These are phyloP conservation scores for Mamestra brassicae DNA, from an alignment of 2,888 invertebrate species.

Conservation along the genomic window DNA sequence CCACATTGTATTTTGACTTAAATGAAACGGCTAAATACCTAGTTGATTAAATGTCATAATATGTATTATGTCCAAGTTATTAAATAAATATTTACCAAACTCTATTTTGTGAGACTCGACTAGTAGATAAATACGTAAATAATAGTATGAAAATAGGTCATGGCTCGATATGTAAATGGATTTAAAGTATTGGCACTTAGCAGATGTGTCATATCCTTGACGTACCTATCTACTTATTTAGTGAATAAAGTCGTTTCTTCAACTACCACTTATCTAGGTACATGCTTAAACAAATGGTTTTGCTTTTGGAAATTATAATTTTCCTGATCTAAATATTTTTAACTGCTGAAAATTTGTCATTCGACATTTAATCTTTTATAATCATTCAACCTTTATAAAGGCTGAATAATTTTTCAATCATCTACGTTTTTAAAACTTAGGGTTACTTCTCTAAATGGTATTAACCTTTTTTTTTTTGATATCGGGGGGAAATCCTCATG, in stretches of 20 bases:
- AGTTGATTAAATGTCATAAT: no score
- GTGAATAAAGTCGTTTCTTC: not conserved
- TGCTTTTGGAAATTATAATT: not conserved
- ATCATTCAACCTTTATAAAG: no score
- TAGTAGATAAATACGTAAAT: constrained; percentile 21
- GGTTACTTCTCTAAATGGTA: no score
- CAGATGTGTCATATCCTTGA: not conserved
- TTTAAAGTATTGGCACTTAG: not conserved
- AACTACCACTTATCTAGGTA: not conserved
- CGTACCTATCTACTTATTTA: not conserved
- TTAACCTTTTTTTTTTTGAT: no score
- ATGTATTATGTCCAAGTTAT: not conserved
- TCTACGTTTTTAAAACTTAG: no score
- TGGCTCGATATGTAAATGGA: not conserved
- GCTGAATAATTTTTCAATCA: no score
- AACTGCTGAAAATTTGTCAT: no score
- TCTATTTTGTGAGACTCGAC: not conserved
- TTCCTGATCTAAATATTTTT: no score
- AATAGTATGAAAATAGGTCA: constrained; percentile 21
- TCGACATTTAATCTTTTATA: no score
- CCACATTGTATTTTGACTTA: no score
- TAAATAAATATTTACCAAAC: constrained; percentile 11
- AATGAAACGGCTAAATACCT: no score
- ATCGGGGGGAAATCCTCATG: no score
- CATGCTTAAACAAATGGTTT: not conserved